Evolutionary conservation across 2,113 vertebrate genomes (phyloP).

Genomic region (Cinclus mexicanus): DNA sequence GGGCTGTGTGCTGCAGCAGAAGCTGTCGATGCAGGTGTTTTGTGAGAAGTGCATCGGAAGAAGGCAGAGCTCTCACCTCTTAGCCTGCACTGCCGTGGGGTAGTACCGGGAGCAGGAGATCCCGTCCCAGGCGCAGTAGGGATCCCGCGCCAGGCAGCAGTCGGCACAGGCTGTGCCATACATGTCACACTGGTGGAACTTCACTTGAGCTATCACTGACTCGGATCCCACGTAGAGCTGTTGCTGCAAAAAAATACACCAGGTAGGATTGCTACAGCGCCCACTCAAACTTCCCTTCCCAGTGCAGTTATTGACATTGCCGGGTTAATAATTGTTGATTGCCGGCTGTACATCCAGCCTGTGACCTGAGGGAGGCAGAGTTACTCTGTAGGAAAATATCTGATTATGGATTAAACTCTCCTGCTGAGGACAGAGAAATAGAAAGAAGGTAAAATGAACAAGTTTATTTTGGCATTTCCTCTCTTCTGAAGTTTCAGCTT

Average conservation of each 20-base stretch:
- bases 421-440: not conserved
- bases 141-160: conserved; percentile 95
- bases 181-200: conserved; percentile 92
- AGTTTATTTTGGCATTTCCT: not conserved
- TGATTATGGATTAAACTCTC: not conserved
- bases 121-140: conserved; percentile 98
- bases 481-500: not conserved
- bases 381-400: not conserved
- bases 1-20: not conserved
- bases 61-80: conserved; percentile 78
- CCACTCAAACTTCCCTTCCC: not conserved
- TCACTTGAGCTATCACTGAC: conserved; percentile 84
- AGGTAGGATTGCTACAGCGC: not conserved
- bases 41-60: fast-evolving
- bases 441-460: not conserved
- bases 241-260: conserved; percentile 78
- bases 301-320: not conserved
- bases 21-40: not conserved
- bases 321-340: not conserved
- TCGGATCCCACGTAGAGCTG: conserved; percentile 90
- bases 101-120: conserved; percentile 91
- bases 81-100: conserved; percentile 84
- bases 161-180: conserved; percentile 94
- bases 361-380: conserved; percentile 44
- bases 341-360: not conserved